Conservation (phyloP, 2,797 vertebrate species). For the Cuculus canorus region DNA sequence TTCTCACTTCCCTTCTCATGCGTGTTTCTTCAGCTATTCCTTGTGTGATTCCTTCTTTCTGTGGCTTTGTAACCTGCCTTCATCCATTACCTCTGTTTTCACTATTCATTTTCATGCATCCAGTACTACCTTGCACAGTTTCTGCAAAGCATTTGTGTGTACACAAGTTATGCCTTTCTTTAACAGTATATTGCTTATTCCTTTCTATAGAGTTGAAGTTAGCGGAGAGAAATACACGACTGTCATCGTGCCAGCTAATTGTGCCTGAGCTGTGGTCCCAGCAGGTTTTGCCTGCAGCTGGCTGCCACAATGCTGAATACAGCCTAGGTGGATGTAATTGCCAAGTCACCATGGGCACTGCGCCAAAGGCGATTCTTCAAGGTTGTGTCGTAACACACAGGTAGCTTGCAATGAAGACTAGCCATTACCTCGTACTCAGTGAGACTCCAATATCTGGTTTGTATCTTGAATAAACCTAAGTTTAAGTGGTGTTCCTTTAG, state of each 20-base stretch:
- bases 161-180: background rate
- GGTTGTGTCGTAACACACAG: background rate
- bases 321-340: constrained; percentile 23
- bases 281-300: constrained; percentile 52
- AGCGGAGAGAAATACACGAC: background rate
- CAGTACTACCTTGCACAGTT: background rate
- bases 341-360: background rate
- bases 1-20: rapidly evolving
- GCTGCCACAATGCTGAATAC: background rate
- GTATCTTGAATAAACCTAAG: background rate
- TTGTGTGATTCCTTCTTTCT: background rate
- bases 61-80: background rate
- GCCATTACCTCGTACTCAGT: background rate
- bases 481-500: background rate
- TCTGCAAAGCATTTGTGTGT: background rate
- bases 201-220: background rate
- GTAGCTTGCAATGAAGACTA: background rate
- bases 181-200: background rate
- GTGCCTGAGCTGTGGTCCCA: constrained; percentile 16
- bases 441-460: background rate
- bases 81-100: background rate
- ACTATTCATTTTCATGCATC: background rate
- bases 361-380: constrained; percentile 31
- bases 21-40: background rate
- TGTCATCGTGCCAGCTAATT: constrained; percentile 4